Percentiles rank a stretch among this genome's conserved stretches.
Conservation (phyloP, 2,888 invertebrate species). For the Sarcophaga subvicina region DNA sequence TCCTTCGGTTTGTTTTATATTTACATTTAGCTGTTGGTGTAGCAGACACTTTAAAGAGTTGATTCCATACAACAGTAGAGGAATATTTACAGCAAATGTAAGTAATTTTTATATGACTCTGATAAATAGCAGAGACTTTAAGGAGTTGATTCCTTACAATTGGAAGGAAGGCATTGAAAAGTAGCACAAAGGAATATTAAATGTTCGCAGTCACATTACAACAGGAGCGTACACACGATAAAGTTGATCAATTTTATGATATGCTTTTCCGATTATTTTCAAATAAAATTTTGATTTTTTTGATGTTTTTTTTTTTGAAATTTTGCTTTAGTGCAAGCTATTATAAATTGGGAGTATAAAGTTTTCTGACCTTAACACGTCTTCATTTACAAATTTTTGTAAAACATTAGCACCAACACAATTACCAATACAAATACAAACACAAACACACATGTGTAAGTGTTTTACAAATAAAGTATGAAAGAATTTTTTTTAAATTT, state of each 20-base stretch:
- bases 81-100: not conserved
- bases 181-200: too few species aligned
- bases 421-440: constrained; percentile 1
- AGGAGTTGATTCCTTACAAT: too few species aligned
- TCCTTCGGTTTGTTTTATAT: not conserved
- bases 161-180: too few species aligned
- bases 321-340: too few species aligned
- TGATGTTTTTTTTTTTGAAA: not conserved
- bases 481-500: not conserved
- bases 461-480: not conserved
- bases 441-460: constrained; percentile 9
- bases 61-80: too few species aligned
- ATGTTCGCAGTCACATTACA: too few species aligned
- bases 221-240: too few species aligned
- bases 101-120: too few species aligned
- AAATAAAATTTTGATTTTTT: not conserved
- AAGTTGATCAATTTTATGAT: constrained; percentile 28
- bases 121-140: too few species aligned
- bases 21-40: not conserved
- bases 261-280: not conserved
- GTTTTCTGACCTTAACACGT: constrained; percentile 61
- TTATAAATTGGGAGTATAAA: constrained; percentile 18
- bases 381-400: too few species aligned
- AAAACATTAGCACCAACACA: not conserved
- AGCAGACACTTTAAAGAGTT: not conserved